phyloP scores from a whole-genome alignment of 2,797 vertebrate species.

The Alcedo atthis region DNA sequence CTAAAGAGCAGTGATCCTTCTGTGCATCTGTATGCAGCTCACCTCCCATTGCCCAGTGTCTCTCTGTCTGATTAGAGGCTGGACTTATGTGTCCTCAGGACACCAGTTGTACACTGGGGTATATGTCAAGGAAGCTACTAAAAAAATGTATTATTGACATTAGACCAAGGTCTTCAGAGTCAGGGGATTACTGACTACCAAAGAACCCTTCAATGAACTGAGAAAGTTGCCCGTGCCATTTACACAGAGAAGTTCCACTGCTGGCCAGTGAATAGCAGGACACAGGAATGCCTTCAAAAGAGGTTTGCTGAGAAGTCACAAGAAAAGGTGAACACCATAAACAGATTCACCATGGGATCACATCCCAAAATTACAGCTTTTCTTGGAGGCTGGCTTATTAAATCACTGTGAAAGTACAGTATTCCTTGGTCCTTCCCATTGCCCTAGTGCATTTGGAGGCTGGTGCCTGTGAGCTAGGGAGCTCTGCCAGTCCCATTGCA shows the following conservation, averaged over 20 bases:
- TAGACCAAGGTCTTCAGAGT: not conserved
- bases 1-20: not conserved
- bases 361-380: not conserved
- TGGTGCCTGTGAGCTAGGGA: not conserved
- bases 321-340: not conserved
- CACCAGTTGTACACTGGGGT: not conserved
- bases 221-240: not conserved
- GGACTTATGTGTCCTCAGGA: not conserved
- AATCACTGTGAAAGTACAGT: not conserved
- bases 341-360: not conserved
- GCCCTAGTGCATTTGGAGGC: not conserved
- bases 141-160: not conserved
- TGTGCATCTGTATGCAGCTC: not conserved
- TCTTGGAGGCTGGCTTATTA: not conserved
- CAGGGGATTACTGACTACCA: not conserved
- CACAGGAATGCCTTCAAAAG: not conserved
- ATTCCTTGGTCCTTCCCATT: not conserved
- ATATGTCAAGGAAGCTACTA: not conserved
- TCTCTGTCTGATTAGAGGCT: rapidly evolving
- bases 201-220: not conserved
- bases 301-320: not conserved
- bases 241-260: not conserved
- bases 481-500: not conserved
- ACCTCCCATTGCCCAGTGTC: not conserved
- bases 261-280: not conserved